Conservation (phyloP, 2,797 vertebrate species). For the Parauchenoglanis punctatus region DNA sequence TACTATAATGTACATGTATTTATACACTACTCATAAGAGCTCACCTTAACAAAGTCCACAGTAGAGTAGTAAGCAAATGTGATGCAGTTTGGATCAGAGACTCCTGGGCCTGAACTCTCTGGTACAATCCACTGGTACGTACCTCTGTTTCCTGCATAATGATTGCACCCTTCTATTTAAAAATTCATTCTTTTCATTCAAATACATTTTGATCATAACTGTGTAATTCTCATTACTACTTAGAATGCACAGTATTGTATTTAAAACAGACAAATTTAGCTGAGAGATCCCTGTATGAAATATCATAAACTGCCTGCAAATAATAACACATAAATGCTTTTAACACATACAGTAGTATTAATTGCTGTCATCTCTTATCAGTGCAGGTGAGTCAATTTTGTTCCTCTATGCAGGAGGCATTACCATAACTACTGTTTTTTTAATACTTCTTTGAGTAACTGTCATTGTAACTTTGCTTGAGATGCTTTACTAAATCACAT, state of each 20-base stretch:
- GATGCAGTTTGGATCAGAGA: constrained; percentile 89
- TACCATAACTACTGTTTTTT: too few relatives aligned
- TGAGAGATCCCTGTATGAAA: too few relatives aligned
- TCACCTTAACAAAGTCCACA: constrained; percentile 86
- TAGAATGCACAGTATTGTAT: background rate
- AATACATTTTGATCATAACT: background rate
- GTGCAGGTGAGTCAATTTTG: too few relatives aligned
- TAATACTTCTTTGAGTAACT: too few relatives aligned
- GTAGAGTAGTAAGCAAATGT: constrained; percentile 90
- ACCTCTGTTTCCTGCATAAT: constrained; percentile 76
- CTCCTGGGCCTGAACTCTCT: constrained; percentile 82
- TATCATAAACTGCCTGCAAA: too few relatives aligned
- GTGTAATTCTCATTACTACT: background rate
- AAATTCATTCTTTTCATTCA: background rate
- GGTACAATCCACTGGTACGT: constrained; percentile 87
- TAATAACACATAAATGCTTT: too few relatives aligned
- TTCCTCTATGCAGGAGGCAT: too few relatives aligned
- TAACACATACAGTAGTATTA: too few relatives aligned
- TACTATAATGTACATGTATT: background rate
- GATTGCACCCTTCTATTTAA: too few relatives aligned
- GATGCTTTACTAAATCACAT: too few relatives aligned
- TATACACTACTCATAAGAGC: background rate
- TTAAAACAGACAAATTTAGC: background rate
- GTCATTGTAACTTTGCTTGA: too few relatives aligned
- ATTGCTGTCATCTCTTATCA: too few relatives aligned